Evolutionary conservation across 2,113 vertebrate genomes (phyloP).

Genomic region (Anarhynchus alexandrinus): DNA sequence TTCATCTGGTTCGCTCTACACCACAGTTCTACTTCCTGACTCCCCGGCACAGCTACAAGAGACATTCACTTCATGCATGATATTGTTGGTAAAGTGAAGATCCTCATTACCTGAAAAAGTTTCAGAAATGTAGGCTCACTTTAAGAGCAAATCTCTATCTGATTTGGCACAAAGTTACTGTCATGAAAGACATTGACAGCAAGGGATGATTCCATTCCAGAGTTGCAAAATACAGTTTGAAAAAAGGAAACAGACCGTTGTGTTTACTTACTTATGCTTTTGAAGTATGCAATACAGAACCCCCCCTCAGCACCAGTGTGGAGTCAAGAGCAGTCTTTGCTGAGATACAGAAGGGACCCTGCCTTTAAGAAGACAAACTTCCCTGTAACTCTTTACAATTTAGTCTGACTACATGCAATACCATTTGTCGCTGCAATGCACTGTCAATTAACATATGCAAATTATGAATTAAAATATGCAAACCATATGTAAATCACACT

Average conservation of each 20-base stretch:
- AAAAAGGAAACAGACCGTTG: not conserved
- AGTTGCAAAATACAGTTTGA: not conserved
- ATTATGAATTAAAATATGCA: constrained; percentile 13
- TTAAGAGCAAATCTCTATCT: not conserved
- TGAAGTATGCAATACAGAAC: not conserved
- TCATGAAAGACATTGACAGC: not conserved
- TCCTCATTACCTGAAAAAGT: not conserved
- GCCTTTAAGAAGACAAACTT: not conserved
- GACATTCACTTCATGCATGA: not conserved
- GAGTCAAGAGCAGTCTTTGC: not conserved
- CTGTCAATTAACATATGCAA: constrained; percentile 52
- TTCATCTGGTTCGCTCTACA: not conserved
- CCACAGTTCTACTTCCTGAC: not conserved
- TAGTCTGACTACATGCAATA: not conserved
- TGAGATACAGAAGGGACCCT: not conserved
- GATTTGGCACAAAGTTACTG: not conserved
- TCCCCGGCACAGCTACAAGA: not conserved
- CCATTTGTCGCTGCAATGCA: not conserved
- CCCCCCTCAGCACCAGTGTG: not conserved
- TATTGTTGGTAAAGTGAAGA: not conserved
- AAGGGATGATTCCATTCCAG: not conserved
- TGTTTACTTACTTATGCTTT: not conserved
- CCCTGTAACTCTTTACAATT: not conserved
- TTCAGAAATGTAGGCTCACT: not conserved
- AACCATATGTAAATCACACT: constrained; percentile 14